Base-by-base conservation (phyloP, 2,888 invertebrate species). In the Acronicta alni region DNA sequence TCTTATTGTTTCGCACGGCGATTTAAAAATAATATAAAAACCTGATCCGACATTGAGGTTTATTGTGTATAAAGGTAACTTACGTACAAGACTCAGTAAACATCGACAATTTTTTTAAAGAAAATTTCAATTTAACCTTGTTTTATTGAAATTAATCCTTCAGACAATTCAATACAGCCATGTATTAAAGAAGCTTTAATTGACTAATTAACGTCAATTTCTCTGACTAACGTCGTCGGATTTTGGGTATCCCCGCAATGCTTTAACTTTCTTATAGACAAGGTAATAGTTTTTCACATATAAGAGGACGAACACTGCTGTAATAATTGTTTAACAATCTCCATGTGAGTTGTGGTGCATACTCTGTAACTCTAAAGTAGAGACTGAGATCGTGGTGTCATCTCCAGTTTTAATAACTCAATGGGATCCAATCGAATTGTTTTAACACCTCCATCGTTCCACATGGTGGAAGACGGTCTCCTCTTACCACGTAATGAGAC, bases 401-500 rank as follows among this genome's bases (percentile, higher is more conserved):
- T 35, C 35, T 35, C 6, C 35, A n/a, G 2, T 35, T 14, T 30
- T 35, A 12, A 26, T 35, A n/a, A 4, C 35, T 35, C 35, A 69
- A 77, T 72, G 53, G 63, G 70, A 80, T 80, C 75, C 75, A 73
- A 79, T 79, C 70, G 76, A 79, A 81, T 81, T 77, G 73, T 77
- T 74, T 77, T 79, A 76, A 72, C 72, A 78, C 76, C 65, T 79
- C 67, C 65, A 60, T 57, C 78, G 84, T 85, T 87, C 82, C 81
- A 80, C 82, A 75, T 77, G 75, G 67, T 37, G 58, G 79, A 75
- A 63, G 73, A 77, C 61, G 68, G 66, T 75, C 81, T 81, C 67
- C 75, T 77, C 78, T 87, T 85, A 78, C 84, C 75, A 72, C 79
- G 76, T 66, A 80, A 82, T 82, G 75, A 79, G 75, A 82, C 72